These are phyloP conservation scores for Melanerpes aurifrons DNA, from an alignment of 2,113 vertebrate species.

Conservation along the genomic window DNA sequence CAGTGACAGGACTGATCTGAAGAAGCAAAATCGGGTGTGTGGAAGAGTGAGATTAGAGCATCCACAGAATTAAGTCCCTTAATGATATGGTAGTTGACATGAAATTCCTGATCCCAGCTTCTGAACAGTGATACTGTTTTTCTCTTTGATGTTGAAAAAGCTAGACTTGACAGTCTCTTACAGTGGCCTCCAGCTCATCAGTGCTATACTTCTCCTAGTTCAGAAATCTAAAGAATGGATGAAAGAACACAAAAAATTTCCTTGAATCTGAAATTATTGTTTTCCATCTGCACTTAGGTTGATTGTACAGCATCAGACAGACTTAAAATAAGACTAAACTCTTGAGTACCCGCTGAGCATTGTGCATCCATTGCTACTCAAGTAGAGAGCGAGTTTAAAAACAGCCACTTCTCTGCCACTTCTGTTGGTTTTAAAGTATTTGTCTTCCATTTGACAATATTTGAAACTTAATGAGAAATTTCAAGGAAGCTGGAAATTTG, in stretches of 20 bases:
- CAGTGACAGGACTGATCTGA: not conserved
- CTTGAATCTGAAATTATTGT: conserved; percentile 7
- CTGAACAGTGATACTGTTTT: not conserved
- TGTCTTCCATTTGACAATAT: conserved; percentile 5
- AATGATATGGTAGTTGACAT: not conserved
- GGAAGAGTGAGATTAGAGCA: not conserved
- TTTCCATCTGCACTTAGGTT: not conserved
- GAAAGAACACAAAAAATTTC: not conserved
- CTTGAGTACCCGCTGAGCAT: not conserved
- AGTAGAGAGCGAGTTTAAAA: conserved; percentile 15
- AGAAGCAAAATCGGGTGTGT: not conserved
- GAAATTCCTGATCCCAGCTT: not conserved
- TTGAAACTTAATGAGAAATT: not conserved
- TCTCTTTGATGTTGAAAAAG: not conserved
- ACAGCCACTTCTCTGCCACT: not conserved
- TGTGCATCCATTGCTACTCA: conserved; percentile 1
- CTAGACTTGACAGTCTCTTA: not conserved
- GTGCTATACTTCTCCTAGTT: not conserved
- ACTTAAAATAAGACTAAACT: not conserved
- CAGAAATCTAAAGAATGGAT: not conserved
- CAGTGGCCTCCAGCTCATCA: not conserved
- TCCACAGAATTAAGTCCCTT: not conserved
- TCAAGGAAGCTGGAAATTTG: conserved; percentile 13
- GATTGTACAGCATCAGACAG: not conserved
- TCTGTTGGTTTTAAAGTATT: not conserved